These are phyloP conservation scores for Burhinus bistriatus DNA, from an alignment of 2,113 vertebrate genomes.

Conservation along the genomic window DNA sequence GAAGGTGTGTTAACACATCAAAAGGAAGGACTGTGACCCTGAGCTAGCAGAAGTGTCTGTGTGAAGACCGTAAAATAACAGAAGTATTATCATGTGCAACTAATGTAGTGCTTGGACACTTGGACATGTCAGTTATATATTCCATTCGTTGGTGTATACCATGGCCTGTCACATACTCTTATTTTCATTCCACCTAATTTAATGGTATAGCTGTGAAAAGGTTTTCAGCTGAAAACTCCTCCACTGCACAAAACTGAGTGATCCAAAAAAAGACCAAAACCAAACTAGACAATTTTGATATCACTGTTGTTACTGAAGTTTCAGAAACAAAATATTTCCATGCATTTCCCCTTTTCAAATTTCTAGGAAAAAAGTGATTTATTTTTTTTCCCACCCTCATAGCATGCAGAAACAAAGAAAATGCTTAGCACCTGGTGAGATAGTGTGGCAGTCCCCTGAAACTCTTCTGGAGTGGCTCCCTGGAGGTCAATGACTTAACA, in stretches of 20 bases:
- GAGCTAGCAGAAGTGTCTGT: not conserved
- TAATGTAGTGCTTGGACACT: not conserved
- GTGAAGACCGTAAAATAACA: not conserved
- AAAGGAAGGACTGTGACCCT: not conserved
- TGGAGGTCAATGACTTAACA: not conserved
- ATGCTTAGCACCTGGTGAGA: not conserved
- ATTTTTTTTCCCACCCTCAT: too few species aligned
- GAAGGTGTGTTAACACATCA: not conserved
- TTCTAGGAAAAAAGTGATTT: not conserved
- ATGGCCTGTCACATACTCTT: not conserved
- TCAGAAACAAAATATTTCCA: not conserved
- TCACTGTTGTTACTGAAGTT: not conserved
- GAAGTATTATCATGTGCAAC: not conserved
- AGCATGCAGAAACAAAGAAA: not conserved
- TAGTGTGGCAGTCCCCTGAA: not conserved
- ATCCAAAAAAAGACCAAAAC: not conserved
- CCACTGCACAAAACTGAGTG: not conserved
- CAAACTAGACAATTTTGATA: not conserved
- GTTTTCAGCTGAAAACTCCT: not conserved
- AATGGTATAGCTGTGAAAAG: not conserved
- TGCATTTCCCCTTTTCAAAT: not conserved
- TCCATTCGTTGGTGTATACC: not conserved
- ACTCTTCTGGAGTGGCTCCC: not conserved
- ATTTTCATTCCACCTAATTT: not conserved
- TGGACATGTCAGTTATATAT: not conserved